A percentile compares a stretch with the other conserved stretches of the same genome.
Conservation (phyloP, 1,140 invertebrate genomes). For the Leptinotarsa undecemlineata region DNA sequence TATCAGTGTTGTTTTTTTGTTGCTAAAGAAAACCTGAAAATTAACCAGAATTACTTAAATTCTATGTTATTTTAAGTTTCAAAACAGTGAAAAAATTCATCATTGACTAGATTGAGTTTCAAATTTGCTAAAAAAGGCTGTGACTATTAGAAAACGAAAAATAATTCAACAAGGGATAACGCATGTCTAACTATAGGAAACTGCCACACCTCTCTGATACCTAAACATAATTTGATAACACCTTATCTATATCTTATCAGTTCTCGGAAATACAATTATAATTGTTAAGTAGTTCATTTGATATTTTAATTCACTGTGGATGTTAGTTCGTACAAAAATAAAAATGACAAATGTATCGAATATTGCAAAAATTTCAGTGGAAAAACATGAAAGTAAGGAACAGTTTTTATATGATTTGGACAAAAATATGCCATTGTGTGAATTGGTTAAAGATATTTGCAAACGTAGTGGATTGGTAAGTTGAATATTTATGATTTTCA, state of each 20-base stretch:
- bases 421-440: slow-evolving; percentile 38
- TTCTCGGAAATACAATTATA: slow-evolving; percentile 3
- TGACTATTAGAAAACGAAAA: too few relatives aligned
- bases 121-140: too few relatives aligned
- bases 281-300: slow-evolving; percentile 5
- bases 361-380: slow-evolving; percentile 43
- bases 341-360: slow-evolving; percentile 24
- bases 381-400: slow-evolving; percentile 41
- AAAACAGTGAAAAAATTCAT: too few relatives aligned
- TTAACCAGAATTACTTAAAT: too few relatives aligned
- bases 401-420: slow-evolving; percentile 46
- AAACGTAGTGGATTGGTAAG: slow-evolving; percentile 38
- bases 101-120: too few relatives aligned
- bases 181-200: too few relatives aligned
- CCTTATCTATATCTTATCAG: slow-evolving; percentile 16
- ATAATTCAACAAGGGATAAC: too few relatives aligned
- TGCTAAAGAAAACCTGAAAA: too few relatives aligned
- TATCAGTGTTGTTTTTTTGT: too few relatives aligned
- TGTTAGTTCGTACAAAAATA: not conserved
- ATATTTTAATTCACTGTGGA: not conserved
- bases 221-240: slow-evolving; percentile 12
- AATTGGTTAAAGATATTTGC: slow-evolving; percentile 41
- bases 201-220: too few relatives aligned
- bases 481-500: not conserved
- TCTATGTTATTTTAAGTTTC: too few relatives aligned